These are phyloP conservation scores for Acanthoscelides obtectus DNA, from an alignment of 2,888 invertebrate species.

Conservation along the genomic window DNA sequence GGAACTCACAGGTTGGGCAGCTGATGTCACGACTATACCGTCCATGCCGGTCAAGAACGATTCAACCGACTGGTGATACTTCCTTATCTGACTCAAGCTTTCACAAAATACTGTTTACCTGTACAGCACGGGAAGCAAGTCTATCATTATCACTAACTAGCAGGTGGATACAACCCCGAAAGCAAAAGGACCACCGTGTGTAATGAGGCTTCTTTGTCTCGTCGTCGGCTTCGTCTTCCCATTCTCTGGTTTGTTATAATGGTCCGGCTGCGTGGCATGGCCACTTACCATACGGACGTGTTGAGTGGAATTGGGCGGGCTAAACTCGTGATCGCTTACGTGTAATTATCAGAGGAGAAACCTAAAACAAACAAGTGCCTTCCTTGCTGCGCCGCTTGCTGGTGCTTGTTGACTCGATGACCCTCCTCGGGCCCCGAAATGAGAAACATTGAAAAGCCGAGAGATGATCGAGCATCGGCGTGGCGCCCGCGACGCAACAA, in stretches of 20 bases:
- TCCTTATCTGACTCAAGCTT: too few species aligned
- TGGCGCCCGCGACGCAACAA: conserved; percentile 9
- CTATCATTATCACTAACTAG: too few species aligned
- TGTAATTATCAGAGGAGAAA: conserved; percentile 46
- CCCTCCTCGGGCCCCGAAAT: conserved; percentile 27
- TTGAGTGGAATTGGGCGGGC: conserved; percentile 42
- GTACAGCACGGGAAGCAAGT: too few species aligned
- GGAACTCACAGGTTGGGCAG: too few species aligned
- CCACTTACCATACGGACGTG: conserved; percentile 41
- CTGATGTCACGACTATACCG: too few species aligned
- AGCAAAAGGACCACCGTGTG: neutral
- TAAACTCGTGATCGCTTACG: conserved; percentile 45
- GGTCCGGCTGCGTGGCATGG: neutral
- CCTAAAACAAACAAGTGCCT: conserved; percentile 45
- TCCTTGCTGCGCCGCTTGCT: too few species aligned
- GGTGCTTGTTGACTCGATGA: conserved; percentile 43
- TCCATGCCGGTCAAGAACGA: too few species aligned
- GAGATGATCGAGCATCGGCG: neutral
- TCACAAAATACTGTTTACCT: too few species aligned
- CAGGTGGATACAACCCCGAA: neutral
- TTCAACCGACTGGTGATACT: too few species aligned
- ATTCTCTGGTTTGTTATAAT: neutral
- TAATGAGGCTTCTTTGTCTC: neutral
- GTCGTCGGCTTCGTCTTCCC: neutral
- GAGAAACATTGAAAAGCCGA: conserved; percentile 1